Base-by-base conservation (phyloP, 2,888 invertebrate genomes). In the Byasa hedistus region DNA sequence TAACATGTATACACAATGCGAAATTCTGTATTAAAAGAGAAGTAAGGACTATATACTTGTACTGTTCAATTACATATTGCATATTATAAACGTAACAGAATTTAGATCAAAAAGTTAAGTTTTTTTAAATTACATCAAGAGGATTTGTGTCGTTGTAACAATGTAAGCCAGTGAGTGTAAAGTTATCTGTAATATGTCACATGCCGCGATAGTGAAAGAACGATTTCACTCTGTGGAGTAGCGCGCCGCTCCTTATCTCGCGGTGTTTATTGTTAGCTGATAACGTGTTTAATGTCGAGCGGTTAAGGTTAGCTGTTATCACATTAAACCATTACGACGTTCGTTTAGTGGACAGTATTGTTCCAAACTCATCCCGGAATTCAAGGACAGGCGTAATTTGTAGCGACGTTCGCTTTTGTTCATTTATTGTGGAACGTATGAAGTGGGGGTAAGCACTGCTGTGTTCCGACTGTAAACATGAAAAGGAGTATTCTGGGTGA, bases 241-340 rank as follows among this genome's bases (percentile, higher is more conserved):
- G 55, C 79, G 75, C 76, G 76, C 63, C 32, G 39, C 57, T 69
- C 63, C 66, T 72, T 70, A 74, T 76, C 76, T 73, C 70, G 60
- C 70, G 70, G 76, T 76, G 72, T 78, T 79, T 77, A 78, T 80
- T 80, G 78, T 79, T 79, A 77, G 78, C 78, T 79, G 82, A 82
- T 84, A 84, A 77, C 70, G 70, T 69, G 66, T 57, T 66, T 66
- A 67, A 68, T 71, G 75, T 72, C 72, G 69, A 74, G 73, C 75
- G 85, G 85, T 85, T 83, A 85, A 87, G 86, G 87, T 83, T 84
- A 81, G 68, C 24, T 68, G 66, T 79, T 87, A 87, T 86, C 86
- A 77, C 57, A 64, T 54, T 64, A 62, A 60, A 66, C 48, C 59
- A 64, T 55, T 57, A 55, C 51, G 64, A 62, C 64, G 55, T 60